Evolutionary conservation across 2,113 vertebrate species (phyloP), one percentile per base, ranked within the genome.

Genomic region (Rissa tridactyla): DNA sequence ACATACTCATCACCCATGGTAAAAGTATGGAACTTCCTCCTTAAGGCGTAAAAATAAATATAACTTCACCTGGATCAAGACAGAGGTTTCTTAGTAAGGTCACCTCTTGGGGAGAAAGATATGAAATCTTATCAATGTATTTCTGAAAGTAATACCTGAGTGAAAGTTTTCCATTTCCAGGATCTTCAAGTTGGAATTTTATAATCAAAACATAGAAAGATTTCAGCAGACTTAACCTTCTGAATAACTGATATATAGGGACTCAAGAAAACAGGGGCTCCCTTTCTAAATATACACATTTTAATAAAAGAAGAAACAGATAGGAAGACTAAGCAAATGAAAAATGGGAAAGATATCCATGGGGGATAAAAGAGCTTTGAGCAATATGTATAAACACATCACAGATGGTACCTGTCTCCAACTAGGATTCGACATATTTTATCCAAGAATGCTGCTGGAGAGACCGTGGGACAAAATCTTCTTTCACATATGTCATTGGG

Each of bases 391-490:
- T 18, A 94, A 95, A 95, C 58, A 93, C 51, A 92, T 77, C 87
- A 96, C 94, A 95, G 94, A 96, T 95, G 93, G 93, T 93, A 95
- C 92, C 92, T 96, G 90, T 91, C 94, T 96, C 92, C 78, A 90
- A 36, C 75, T 46, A 92, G 27, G 71, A 96, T 66, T 94, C 82
- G 77, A 80, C 71, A 86, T 57, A 69, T 82, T 93, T 96, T 95
- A 91, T 72, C 93, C 66, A 91, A 80, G 71, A 91, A 95, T 66
- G 70, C 78, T 93, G 82, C 82, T 83, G 62, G 62, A 94, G 66
- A 90, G 66, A 95, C 75, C 92, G 94, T 2, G 3, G 82, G 90
- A 95, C 87, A 90, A 94, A 94, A 96, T 90, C 87, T 95, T 96
- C 73, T 62, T 80, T 73, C 88, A 87, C 93, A 77, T 94, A 95